Evolutionary conservation across 1,140 invertebrate genomes (phyloP), one percentile per base, ranked within the genome.

Genomic region (Sarcophaga bullata): DNA sequence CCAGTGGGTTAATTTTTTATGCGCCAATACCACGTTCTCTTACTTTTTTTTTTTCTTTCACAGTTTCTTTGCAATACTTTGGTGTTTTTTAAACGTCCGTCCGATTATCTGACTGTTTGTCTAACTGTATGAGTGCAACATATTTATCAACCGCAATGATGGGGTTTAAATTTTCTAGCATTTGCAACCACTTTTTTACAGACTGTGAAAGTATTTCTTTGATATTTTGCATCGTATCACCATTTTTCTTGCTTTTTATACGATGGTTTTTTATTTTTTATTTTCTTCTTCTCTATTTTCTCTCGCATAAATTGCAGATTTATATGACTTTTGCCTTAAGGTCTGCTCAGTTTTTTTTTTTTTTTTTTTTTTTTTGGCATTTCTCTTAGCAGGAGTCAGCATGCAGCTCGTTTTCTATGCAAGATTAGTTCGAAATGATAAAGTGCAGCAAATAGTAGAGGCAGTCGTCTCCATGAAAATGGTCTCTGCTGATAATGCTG

Each of bases 151-250:
- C n/a, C 75, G 50, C 11, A 46, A 78, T 78, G 11, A 78, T 78
- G 49, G 73, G 48, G 49, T 52, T 9, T 78, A 78, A 19, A 52
- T 52, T 78, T 49, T 37, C 25, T 25, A 50, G 13, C 75, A 50
- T 37, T 78, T 78, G 15, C n/a, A 58, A 78, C 75, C 25, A 37
- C 25, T 37, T 78, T n/a, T 78, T 78, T 52, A 78, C 48, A 52
- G 49, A 78, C 75, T 78, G 75, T 78, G 75, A 78, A 78, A 78
- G 75, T 78, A 78, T 78, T 50, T 78, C 19, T 17, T 37, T 10
- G 62, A 25, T 6, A 72, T 25, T 72, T 72, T 10, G 37, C 15
- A 62, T 19, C n/a, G 6, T n/a, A 19, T 13, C 6, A 3, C 6
- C 25, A 4, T 37, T 37, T 37, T 37, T n/a, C n/a, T n/a, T n/a